Conservation (phyloP, 1,140 invertebrate species). For the Ostrea denselamellosa region DNA sequence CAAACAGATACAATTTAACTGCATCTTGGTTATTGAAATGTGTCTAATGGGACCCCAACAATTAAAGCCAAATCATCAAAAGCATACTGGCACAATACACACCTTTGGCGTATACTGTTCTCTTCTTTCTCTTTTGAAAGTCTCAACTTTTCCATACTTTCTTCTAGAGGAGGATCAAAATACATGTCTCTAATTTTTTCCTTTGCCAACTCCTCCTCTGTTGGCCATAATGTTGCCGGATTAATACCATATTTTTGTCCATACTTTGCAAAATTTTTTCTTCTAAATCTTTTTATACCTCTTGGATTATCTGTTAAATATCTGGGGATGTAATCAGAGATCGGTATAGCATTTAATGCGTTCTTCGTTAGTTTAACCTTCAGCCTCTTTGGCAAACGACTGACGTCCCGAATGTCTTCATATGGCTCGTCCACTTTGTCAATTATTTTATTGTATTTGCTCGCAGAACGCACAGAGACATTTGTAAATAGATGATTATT, state of each 20-base stretch:
- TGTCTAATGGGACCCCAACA: not conserved
- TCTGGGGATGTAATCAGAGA: not conserved
- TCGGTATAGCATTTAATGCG: not conserved
- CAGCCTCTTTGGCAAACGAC: slow-evolving; percentile 2
- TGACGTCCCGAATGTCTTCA: slow-evolving; percentile 11
- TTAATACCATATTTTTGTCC: not conserved
- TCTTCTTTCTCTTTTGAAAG: not conserved
- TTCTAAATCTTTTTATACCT: not conserved
- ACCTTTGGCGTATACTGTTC: not conserved
- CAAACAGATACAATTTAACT: too few species aligned
- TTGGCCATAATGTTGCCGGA: slow-evolving; percentile 11
- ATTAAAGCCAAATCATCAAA: not conserved
- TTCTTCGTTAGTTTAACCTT: slow-evolving; percentile 8
- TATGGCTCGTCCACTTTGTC: not conserved
- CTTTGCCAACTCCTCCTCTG: not conserved
- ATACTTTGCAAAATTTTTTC: slow-evolving; percentile 1
- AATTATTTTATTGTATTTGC: not conserved
- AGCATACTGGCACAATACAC: not conserved
- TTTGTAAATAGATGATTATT: not conserved
- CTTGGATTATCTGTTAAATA: not conserved
- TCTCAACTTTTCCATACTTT: not conserved
- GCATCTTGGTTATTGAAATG: too few species aligned
- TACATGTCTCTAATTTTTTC: not conserved
- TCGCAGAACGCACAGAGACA: not conserved
- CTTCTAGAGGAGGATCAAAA: slow-evolving; percentile 7